Conservation (phyloP, 1,140 invertebrate genomes). For the Limonius californicus region DNA sequence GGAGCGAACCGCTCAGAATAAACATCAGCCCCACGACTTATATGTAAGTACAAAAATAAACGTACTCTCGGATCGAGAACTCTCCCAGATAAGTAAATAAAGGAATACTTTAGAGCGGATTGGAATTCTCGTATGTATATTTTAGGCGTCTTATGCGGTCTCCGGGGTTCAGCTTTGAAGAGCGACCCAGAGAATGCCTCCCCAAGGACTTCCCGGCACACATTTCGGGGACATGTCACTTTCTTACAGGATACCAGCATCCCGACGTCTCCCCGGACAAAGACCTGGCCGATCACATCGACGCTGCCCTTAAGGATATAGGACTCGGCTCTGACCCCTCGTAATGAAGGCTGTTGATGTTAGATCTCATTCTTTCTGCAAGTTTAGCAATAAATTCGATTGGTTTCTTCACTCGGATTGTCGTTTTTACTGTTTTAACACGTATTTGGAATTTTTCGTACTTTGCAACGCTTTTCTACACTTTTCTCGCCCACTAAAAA, state of each 20-base stretch:
- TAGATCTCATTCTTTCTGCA: too few species aligned
- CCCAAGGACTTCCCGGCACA: slow-evolving; percentile 80
- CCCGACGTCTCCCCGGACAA: slow-evolving; percentile 56
- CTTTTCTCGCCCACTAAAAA: too few species aligned
- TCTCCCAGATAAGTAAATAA: background rate
- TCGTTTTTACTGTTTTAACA: too few species aligned
- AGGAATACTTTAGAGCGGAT: background rate
- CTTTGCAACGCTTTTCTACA: too few species aligned
- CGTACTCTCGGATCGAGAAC: background rate
- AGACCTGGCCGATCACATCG: slow-evolving; percentile 63
- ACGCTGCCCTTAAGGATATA: slow-evolving; percentile 47
- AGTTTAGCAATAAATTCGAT: too few species aligned
- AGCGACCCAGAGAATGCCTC: slow-evolving; percentile 70
- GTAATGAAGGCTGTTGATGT: too few species aligned
- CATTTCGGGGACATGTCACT: slow-evolving; percentile 79
- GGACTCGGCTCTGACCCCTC: slow-evolving; percentile 24
- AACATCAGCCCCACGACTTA: slow-evolving; percentile 92
- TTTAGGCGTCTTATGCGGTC: slow-evolving; percentile 69
- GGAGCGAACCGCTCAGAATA: slow-evolving; percentile 83
- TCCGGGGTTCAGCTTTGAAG: slow-evolving; percentile 74
- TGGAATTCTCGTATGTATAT: background rate
- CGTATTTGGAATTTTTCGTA: too few species aligned
- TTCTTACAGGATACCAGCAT: slow-evolving; percentile 76
- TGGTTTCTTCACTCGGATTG: too few species aligned
- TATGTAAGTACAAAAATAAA: slow-evolving; percentile 62